Evolutionary conservation across 35 echinoderm and acorn worm genomes (phyloP).

Genomic region (Ophiothrix spiculata): DNA sequence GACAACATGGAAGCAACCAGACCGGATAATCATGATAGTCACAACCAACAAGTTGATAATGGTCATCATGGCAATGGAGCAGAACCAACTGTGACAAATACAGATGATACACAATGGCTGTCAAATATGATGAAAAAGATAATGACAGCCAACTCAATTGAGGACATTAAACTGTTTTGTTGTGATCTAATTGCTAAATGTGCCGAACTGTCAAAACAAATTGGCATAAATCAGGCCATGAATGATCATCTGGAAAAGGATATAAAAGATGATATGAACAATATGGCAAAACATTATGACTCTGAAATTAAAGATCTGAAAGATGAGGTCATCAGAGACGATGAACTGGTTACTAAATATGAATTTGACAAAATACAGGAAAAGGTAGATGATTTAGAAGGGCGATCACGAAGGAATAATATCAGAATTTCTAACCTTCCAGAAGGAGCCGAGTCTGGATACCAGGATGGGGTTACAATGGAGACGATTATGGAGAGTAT

Average conservation of each 20-base stretch:
- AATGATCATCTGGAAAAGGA: neutral
- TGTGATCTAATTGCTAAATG: neutral
- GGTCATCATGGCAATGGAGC: too few relatives aligned
- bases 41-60: too few relatives aligned
- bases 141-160: neutral
- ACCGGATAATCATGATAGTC: too few relatives aligned
- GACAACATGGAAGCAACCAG: too few relatives aligned
- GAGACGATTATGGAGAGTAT: neutral
- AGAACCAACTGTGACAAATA: too few relatives aligned
- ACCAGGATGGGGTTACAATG: neutral
- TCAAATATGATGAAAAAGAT: neutral
- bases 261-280: neutral
- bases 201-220: neutral
- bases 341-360: neutral
- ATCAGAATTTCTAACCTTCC: neutral
- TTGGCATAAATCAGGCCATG: neutral
- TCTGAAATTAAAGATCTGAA: neutral
- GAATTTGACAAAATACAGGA: neutral
- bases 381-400: neutral
- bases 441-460: neutral
- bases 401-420: neutral
- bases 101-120: too few relatives aligned
- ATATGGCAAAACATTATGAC: neutral
- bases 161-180: neutral
- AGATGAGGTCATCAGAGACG: neutral